Percentiles rank a stretch among this genome's conserved stretches.
Evolutionary conservation across 2,113 vertebrate species (phyloP).

Genomic region (Brachyhypopomus occidentalis): DNA sequence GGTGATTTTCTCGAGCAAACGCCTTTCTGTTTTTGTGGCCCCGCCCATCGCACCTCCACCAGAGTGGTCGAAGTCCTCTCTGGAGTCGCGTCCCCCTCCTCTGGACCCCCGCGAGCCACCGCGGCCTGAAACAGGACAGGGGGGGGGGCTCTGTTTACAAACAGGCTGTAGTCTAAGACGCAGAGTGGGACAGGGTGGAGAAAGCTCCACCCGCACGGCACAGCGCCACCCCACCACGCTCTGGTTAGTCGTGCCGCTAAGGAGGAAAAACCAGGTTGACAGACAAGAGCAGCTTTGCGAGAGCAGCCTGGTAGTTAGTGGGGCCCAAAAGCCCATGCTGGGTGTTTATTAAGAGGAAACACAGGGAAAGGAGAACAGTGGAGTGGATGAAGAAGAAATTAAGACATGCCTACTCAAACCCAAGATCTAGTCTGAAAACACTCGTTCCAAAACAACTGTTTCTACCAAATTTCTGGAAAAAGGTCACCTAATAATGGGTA

Average conservation of each 20-base stretch:
- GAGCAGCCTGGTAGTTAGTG: conserved; percentile 26
- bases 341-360: background rate
- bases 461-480: too few relatives aligned
- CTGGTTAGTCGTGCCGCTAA: conserved; percentile 35
- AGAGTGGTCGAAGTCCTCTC: conserved; percentile 81
- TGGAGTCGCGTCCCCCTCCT: conserved; percentile 84
- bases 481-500: too few relatives aligned
- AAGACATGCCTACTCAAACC: conserved; percentile 26
- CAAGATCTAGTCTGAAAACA: conserved; percentile 21
- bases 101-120: conserved; percentile 80
- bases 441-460: too few relatives aligned
- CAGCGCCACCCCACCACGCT: conserved; percentile 18
- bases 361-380: background rate
- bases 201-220: conserved; percentile 35
- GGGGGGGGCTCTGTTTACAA: conserved; percentile 59
- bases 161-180: conserved; percentile 33
- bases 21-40: conserved; percentile 7
- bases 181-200: background rate
- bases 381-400: conserved; percentile 7
- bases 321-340: background rate
- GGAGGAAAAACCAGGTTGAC: conserved; percentile 6
- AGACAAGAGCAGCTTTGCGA: conserved; percentile 15
- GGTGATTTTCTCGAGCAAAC: background rate
- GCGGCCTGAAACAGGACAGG: conserved; percentile 83
- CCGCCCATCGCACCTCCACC: conserved; percentile 71